Evolutionary conservation across 2,888 invertebrate species (phyloP), one percentile per base, ranked within the genome.

Genomic region (Tuberolachnus salignus): DNA sequence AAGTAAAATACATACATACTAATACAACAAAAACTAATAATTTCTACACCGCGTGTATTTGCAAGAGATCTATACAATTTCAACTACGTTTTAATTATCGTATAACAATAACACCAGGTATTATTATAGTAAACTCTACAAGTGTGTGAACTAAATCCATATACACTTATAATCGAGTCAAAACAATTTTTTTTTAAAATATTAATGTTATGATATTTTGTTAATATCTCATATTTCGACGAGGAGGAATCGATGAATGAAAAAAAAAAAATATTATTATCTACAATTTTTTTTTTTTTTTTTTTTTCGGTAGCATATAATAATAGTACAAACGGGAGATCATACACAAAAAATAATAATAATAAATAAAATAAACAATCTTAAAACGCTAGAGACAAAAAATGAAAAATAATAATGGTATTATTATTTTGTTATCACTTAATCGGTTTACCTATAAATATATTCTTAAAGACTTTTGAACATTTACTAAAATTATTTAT

Each of bases 31-130:
- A 53, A 16, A 49, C 26, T 44, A 72, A 19, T 49, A 72, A 71
- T 49, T 72, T 72, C 26, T 67, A 67, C 11, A 9, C 73, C 73
- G 64, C 64, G 64, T 34, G 34, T 6, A 6, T 34, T 4, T 64
- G 53, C 53, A 42, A 74, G 53, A 74, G 73, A 74, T 74, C 63
- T 74, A 74, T 74, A 53, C 42, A 64, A 74, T 44, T 53, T 64
- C 23, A 1, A 13, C 73, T 74, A 74, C 21, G 13, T 64, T 63
- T 19, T 16, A 14, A 42, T 19, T 11, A 42, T 19, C 42, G 3
- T 2, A n/a, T 3, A 6, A 34, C n/a, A 23, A 34, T 26, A 34
- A 26, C n/a, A 63, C 19, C 16, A 63, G 44, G 34, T 19, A 72
- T 59, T 59, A n/a, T 21, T 49, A 61, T 49, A 61, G 61, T 49